phyloP scores from a whole-genome alignment of 2,797 vertebrate genomes.

The Tinamus major region DNA sequence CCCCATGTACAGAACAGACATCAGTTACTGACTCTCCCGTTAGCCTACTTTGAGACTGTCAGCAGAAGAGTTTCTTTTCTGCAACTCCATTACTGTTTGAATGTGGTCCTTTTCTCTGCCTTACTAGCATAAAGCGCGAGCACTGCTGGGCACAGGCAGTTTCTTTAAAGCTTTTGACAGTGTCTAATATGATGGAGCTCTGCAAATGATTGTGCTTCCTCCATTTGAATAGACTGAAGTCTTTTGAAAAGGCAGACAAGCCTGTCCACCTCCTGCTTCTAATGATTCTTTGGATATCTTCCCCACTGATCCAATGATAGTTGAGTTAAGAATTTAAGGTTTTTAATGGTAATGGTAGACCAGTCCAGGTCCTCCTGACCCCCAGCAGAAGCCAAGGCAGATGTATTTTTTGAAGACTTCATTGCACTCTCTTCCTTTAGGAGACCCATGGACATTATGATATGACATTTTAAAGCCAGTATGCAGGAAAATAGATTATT shows the following conservation, averaged over 20 bases:
- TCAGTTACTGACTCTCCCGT: neutral
- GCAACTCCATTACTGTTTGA: neutral
- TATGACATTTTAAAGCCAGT: neutral
- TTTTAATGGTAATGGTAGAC: neutral
- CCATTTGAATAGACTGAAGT: neutral
- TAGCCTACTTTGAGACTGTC: neutral
- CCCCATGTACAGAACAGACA: neutral
- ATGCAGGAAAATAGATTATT: neutral
- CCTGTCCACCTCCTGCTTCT: neutral
- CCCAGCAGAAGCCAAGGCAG: neutral
- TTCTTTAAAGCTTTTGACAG: neutral
- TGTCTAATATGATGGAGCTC: neutral
- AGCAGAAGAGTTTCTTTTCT: neutral
- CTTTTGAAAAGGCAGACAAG: neutral
- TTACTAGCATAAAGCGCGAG: neutral
- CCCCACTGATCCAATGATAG: neutral
- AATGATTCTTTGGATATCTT: neutral
- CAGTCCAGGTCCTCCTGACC: accelerated
- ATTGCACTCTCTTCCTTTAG: neutral
- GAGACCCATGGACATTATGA: neutral
- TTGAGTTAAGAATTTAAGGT: neutral
- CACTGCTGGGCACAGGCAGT: neutral
- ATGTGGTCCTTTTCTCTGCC: neutral
- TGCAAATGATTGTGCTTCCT: neutral
- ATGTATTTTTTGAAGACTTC: neutral